Evolutionary conservation across 2,797 vertebrate genomes (phyloP), one percentile per base, ranked within the genome.

Genomic region (Alosa sapidissima): DNA sequence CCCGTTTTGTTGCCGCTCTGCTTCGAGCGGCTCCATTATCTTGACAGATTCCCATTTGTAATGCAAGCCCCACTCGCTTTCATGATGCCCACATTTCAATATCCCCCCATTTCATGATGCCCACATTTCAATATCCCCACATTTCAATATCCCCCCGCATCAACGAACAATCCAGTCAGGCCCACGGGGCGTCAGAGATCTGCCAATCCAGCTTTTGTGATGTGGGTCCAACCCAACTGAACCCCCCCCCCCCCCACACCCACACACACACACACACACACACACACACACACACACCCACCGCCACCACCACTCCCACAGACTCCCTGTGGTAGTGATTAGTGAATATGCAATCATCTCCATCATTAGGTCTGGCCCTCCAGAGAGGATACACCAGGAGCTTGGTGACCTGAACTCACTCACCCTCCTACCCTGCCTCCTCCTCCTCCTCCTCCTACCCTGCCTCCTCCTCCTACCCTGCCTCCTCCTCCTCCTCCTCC

Each of bases 321-420:
- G 86, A 89, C 88, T 88, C 82, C 87, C 85, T 85, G 90, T 91
- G 92, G 89, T 91, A 89, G 87, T 83, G 91, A 90, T 91, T 91
- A 89, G 87, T 86, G 89, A 84, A 88, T 85, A 89, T 45, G 85
- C 88, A 82, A 88, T 92, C 91, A 91, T 92, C 89, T 89, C 89
- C 91, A 89, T 95, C 93, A 93, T 95, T 94, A 94, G 88, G 86
- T 87, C 60, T 28, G 83, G 84, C 85, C 89, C 89, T 92, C 89
- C 86, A 91, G 87, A 90, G 92, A 88, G 92, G 92, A 89, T 85
- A 82, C 65, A 87, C 91, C 87, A 89, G 88, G 87, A 91, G 89
- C 89, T 89, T 81, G 10, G 81, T 89, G 92, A 90, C 91, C 90
- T 90, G 3, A 82, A 87, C 85, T 84, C 84, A 83, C 75, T 60